These are phyloP conservation scores for Congeria kusceri DNA, from an alignment of 2,888 invertebrate genomes.

Conservation along the genomic window DNA sequence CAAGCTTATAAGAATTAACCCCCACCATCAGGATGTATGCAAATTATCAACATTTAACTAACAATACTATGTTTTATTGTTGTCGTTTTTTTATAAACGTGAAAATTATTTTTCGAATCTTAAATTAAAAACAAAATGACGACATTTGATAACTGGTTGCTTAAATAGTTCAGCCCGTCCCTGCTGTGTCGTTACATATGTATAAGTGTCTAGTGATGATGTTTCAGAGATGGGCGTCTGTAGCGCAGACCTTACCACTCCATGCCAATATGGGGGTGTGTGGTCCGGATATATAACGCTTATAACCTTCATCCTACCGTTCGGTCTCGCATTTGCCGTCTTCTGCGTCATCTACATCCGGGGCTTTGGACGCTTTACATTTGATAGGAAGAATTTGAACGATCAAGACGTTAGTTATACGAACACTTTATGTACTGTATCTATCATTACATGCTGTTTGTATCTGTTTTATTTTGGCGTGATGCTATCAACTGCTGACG, in stretches of 20 bases:
- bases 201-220: not conserved
- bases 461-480: conserved; percentile 28
- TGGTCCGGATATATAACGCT: conserved; percentile 60
- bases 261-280: conserved; percentile 57
- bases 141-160: too few relatives aligned
- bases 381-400: conserved; percentile 28
- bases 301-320: conserved; percentile 56
- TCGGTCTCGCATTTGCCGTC: conserved; percentile 34
- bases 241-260: conserved; percentile 56
- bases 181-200: too few relatives aligned
- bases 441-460: conserved; percentile 26
- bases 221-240: conserved; percentile 65
- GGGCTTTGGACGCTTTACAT: conserved; percentile 19
- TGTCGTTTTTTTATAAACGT: not conserved
- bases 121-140: too few relatives aligned
- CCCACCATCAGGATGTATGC: too few relatives aligned
- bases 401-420: conserved; percentile 32
- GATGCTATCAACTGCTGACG: conserved; percentile 30
- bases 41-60: too few relatives aligned
- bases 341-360: conserved; percentile 50
- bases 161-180: too few relatives aligned
- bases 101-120: too few relatives aligned
- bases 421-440: conserved; percentile 34
- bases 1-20: not conserved
- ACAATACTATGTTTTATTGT: not conserved